phyloP scores from a whole-genome alignment of 1,140 invertebrate species.

The Phthorimaea operculella region DNA sequence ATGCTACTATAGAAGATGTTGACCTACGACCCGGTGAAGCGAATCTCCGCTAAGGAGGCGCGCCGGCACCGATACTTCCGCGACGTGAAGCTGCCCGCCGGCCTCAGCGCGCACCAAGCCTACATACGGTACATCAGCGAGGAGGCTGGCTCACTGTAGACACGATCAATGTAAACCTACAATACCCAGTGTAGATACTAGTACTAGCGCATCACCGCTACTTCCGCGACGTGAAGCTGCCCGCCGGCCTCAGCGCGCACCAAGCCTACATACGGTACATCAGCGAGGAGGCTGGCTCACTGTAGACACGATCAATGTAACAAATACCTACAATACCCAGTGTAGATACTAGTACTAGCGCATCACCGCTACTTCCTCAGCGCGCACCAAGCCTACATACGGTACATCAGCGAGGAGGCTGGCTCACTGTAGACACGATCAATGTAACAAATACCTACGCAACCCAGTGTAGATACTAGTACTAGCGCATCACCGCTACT shows the following conservation, averaged over 20 bases:
- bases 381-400: conserved; percentile 30
- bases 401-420: conserved; percentile 9
- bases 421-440: neutral
- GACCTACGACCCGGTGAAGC: conserved; percentile 77
- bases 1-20: conserved; percentile 80
- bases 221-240: conserved; percentile 71
- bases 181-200: too few relatives aligned
- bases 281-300: conserved; percentile 1
- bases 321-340: too few relatives aligned
- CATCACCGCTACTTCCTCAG: conserved; percentile 80
- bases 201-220: conserved; percentile 83
- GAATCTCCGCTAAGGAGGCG: conserved; percentile 77
- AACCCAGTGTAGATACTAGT: too few relatives aligned
- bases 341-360: too few relatives aligned
- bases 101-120: conserved; percentile 20
- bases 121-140: too few relatives aligned
- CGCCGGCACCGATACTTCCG: conserved; percentile 80
- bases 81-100: conserved; percentile 55
- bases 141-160: neutral
- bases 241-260: conserved; percentile 33
- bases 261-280: conserved; percentile 29
- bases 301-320: too few relatives aligned
- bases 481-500: conserved; percentile 84
- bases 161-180: too few relatives aligned
- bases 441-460: too few relatives aligned